Percentiles rank a stretch among this genome's conserved stretches.
phyloP scores from a whole-genome alignment of 2,797 vertebrate genomes.

The Graptemys geographica region DNA sequence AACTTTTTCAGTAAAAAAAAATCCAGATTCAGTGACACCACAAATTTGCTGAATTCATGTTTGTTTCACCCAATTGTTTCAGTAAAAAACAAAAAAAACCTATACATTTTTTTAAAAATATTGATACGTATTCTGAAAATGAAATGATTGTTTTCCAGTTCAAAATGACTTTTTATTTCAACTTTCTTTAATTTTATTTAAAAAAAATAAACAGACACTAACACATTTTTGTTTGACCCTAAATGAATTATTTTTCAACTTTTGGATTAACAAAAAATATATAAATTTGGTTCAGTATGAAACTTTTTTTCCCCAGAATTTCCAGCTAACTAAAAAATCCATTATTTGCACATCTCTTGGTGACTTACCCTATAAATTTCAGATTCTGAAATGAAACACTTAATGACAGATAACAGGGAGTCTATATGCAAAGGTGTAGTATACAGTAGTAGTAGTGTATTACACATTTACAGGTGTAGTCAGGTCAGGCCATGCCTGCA shows the following conservation, averaged over 20 bases:
- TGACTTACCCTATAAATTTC: neutral
- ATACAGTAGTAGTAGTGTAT: no score
- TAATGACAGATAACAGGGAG: neutral
- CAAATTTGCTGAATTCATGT: neutral
- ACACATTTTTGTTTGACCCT: neutral
- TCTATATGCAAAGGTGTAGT: neutral
- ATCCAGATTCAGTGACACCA: neutral
- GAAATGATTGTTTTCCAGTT: neutral
- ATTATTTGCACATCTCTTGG: neutral
- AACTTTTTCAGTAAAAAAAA: neutral
- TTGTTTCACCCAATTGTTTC: neutral
- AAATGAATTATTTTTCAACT: neutral
- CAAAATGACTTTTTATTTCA: neutral
- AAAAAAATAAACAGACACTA: no score
- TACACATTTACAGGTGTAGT: no score
- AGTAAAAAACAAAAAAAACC: neutral
- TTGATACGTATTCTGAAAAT: neutral
- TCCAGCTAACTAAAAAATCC: neutral
- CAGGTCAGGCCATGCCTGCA: no score
- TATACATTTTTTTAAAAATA: neutral
- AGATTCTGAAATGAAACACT: neutral
- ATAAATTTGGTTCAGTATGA: neutral
- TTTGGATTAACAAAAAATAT: neutral
- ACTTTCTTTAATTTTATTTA: neutral
- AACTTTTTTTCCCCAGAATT: neutral